These are phyloP conservation scores for Nomada flava DNA, from an alignment of 2,888 invertebrate species.

Conservation along the genomic window DNA sequence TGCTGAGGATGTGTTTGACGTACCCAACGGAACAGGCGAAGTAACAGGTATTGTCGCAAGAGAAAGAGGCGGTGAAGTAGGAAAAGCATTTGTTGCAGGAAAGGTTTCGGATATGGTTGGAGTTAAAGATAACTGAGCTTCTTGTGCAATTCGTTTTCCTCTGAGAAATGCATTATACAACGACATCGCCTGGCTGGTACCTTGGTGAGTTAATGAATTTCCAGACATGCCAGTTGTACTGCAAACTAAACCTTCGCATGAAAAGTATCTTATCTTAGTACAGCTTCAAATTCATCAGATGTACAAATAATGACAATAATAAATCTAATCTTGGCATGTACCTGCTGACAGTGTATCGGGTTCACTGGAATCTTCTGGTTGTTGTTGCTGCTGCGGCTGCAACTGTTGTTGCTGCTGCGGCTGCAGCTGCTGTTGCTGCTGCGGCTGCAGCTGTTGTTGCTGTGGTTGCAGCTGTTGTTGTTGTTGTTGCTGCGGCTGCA, in stretches of 20 bases:
- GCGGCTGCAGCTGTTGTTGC: constrained; percentile 59
- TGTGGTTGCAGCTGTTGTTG: constrained; percentile 73
- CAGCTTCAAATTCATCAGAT: constrained; percentile 1
- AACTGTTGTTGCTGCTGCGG: constrained; percentile 41
- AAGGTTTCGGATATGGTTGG: constrained; percentile 75
- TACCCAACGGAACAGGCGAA: constrained; percentile 66
- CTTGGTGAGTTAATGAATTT: constrained; percentile 81
- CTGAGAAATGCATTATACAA: constrained; percentile 85
- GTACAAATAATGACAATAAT: not conserved
- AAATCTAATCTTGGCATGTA: constrained; percentile 79
- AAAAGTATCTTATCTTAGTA: constrained; percentile 64
- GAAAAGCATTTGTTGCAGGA: constrained; percentile 70
- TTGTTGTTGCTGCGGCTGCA: constrained; percentile 69
- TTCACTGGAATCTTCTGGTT: constrained; percentile 70
- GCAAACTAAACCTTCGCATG: constrained; percentile 81
- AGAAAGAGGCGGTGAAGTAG: constrained; percentile 70
- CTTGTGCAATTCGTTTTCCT: constrained; percentile 68
- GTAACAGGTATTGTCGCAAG: constrained; percentile 69
- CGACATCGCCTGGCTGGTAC: constrained; percentile 82
- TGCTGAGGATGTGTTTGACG: constrained; percentile 66
- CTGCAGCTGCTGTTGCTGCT: constrained; percentile 74
- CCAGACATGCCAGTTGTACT: constrained; percentile 82
- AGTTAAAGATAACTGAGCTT: constrained; percentile 65
- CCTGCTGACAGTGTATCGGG: constrained; percentile 83
- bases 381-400: no score